Evolutionary conservation across 2,113 vertebrate species (phyloP), one percentile per base, ranked within the genome.

Genomic region (Ceyx melanurus): DNA sequence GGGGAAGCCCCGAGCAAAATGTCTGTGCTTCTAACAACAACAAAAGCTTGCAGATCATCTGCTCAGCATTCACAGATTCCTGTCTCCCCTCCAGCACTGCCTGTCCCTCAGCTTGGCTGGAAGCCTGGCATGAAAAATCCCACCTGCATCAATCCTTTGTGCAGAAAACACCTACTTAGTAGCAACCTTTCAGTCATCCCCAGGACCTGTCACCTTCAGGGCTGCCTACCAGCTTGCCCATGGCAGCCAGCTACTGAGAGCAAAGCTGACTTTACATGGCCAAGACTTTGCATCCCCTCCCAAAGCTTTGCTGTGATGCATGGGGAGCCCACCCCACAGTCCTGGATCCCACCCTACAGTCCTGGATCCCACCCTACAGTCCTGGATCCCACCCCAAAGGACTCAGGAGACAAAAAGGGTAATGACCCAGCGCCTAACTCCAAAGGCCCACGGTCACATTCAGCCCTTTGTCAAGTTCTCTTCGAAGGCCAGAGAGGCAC

Each of bases 261-360:
- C 15, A 1, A 70, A 79, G 50, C 50, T 51, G 72, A 66, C 23
- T 45, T 73, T 9, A 56, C 1, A 5, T 3, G 53, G 33, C 16
- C 46, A 71, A 45, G 81, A 61, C 40, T 22, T 37, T 11, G n/a
- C 45, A 66, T 20, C 16, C 40, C 11, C 23, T 75, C 76, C 64
- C 25, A 57, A 53, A 0, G 0, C 26, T 51, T 29, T 0, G 3
- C 75, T 28, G 35, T 5, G 11, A 33, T 31, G 18, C 29, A 3
- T 5, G 4, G 2, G 46, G 25, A 71, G n/a, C 42, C 79, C 64
- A 82, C 21, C 13, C 25, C 17, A 1, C 9, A 45, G 43, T 42
- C 86, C 79, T 21, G 37, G 71, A 90, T 33, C 64, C 43, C 46
- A 78, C 35, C 13, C 43, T 66, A 40, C 35, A 35, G 35, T 7